Evolutionary conservation across 2,113 vertebrate species (phyloP).

Genomic region (Reinhardtius hippoglossoides): DNA sequence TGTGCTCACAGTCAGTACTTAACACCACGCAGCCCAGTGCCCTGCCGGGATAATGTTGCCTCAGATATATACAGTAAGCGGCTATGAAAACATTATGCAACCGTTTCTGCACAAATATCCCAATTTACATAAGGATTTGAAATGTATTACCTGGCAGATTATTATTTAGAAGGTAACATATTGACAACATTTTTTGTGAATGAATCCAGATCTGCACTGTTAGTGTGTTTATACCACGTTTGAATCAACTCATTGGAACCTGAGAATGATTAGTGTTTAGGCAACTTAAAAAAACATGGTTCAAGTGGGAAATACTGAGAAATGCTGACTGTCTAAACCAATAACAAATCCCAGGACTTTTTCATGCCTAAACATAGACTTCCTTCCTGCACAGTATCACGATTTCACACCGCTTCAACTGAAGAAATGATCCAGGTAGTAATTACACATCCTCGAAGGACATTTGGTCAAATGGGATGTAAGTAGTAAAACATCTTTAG

Average conservation of each 20-base stretch:
- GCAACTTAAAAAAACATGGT: background rate
- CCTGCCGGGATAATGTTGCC: background rate
- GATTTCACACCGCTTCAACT: background rate
- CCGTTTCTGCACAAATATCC: background rate
- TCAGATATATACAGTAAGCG: background rate
- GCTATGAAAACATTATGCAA: constrained; percentile 7
- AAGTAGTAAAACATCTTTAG: background rate
- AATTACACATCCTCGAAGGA: constrained; percentile 1
- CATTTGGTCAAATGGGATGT: constrained; percentile 7
- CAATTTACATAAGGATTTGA: background rate
- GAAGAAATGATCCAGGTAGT: background rate
- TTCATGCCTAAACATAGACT: background rate
- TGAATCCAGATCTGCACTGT: background rate
- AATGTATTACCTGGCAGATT: background rate
- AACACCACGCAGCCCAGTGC: background rate
- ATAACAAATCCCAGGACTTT: background rate
- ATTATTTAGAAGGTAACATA: background rate
- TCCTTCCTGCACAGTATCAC: background rate
- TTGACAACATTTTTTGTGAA: background rate
- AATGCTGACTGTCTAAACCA: constrained; percentile 1
- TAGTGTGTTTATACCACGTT: background rate
- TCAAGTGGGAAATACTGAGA: background rate
- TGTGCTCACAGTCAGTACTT: constrained; percentile 7
- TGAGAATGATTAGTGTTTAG: background rate
- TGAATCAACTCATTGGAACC: background rate